Conservation (phyloP, 2,888 invertebrate species). For the Agrilus cyanescens region DNA sequence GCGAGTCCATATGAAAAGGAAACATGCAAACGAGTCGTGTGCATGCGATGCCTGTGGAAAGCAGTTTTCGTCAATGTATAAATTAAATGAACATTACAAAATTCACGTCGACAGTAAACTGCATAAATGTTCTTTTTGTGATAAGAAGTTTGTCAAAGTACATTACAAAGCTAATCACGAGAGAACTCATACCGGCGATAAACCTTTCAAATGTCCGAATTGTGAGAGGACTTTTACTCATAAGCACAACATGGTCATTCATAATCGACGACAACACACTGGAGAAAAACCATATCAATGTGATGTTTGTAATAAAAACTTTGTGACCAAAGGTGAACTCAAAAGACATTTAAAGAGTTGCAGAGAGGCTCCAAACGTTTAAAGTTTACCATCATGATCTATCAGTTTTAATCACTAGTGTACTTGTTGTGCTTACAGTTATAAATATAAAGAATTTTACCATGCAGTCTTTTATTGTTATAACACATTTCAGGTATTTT, state of each 20-base stretch:
- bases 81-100: constrained; percentile 12
- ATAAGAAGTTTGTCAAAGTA: not conserved
- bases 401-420: too few relatives aligned
- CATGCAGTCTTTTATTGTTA: too few relatives aligned
- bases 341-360: too few relatives aligned
- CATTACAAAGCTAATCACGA: not conserved
- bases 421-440: too few relatives aligned
- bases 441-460: too few relatives aligned
- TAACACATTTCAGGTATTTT: too few relatives aligned
- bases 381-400: too few relatives aligned
- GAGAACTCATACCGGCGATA: not conserved
- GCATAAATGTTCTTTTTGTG: too few relatives aligned
- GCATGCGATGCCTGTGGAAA: constrained; percentile 10
- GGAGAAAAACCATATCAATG: constrained; percentile 21
- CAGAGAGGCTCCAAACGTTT: too few relatives aligned
- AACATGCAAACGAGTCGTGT: too few relatives aligned
- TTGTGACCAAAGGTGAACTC: too few relatives aligned
- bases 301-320: constrained; percentile 18
- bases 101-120: constrained; percentile 9
- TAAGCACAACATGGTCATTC: constrained; percentile 11
- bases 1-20: too few relatives aligned
- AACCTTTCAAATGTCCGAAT: constrained; percentile 26
- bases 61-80: constrained; percentile 13
- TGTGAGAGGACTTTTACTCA: constrained; percentile 16
- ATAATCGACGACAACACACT: constrained; percentile 13